Percentiles rank a stretch among this genome's conserved stretches.
These are phyloP conservation scores for Frankliniella fusca DNA, from an alignment of 2,888 invertebrate species.

Conservation along the genomic window DNA sequence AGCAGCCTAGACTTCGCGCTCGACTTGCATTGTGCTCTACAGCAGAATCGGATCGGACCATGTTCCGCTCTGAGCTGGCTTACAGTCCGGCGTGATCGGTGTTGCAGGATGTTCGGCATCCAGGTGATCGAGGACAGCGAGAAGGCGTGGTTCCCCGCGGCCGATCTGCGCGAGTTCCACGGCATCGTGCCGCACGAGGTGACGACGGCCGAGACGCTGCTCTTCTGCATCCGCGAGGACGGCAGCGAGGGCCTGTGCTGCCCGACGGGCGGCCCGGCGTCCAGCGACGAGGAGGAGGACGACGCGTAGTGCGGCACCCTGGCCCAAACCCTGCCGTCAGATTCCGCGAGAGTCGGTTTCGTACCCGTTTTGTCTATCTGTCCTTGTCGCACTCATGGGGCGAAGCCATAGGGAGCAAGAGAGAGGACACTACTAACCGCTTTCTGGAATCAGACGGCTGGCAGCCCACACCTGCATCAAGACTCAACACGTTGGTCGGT, in stretches of 20 bases:
- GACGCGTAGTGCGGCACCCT: conserved; percentile 30
- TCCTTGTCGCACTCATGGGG: too few relatives aligned
- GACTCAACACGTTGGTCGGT: too few relatives aligned
- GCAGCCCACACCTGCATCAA: too few relatives aligned
- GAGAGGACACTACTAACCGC: too few relatives aligned
- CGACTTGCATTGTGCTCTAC: neutral
- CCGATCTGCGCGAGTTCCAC: conserved; percentile 82
- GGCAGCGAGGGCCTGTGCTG: conserved; percentile 80
- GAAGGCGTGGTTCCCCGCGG: conserved; percentile 88
- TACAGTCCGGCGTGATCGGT: neutral
- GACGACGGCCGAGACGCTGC: conserved; percentile 66
- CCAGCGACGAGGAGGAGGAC: conserved; percentile 51
- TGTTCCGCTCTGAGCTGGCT: neutral
- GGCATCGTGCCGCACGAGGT: conserved; percentile 81
- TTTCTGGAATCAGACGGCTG: too few relatives aligned
- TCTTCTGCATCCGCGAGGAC: conserved; percentile 81
- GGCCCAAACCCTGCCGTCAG: too few relatives aligned
- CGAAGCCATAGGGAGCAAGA: too few relatives aligned
- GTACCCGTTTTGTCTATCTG: too few relatives aligned
- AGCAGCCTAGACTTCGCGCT: neutral
- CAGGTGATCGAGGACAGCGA: conserved; percentile 82
- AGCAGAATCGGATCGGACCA: neutral
- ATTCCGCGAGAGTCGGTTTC: too few relatives aligned
- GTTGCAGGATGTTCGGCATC: conserved; percentile 67
- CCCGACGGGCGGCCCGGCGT: conserved; percentile 59